A percentile compares a stretch with the other conserved stretches of the same genome.
Conservation (phyloP, 2,888 invertebrate genomes). For the Magallana nippona region DNA sequence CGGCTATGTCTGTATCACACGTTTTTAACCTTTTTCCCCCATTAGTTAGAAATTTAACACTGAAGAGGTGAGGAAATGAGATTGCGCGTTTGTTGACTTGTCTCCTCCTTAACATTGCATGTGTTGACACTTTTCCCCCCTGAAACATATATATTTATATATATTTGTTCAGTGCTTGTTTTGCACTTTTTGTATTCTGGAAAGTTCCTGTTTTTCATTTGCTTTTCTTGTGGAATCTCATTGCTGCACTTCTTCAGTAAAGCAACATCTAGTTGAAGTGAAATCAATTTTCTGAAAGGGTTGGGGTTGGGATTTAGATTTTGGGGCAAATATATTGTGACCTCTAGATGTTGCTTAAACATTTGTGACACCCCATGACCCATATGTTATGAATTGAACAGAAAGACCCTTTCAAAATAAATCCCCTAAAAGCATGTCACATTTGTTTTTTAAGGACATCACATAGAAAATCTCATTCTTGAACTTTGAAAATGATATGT, state of each 20-base stretch:
- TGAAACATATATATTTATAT: background rate
- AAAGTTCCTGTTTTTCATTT: constrained; percentile 33
- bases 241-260: constrained; percentile 31
- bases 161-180: constrained; percentile 13
- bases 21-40: constrained; percentile 46
- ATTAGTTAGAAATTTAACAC: constrained; percentile 43
- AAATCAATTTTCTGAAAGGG: background rate
- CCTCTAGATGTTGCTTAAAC: constrained; percentile 32
- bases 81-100: constrained; percentile 18
- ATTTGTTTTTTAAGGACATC: constrained; percentile 24
- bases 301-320: background rate
- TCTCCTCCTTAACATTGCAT: constrained; percentile 22
- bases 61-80: constrained; percentile 33
- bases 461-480: background rate
- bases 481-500: background rate
- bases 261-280: background rate
- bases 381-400: background rate
- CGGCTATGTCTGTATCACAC: constrained; percentile 68
- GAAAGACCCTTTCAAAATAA: background rate
- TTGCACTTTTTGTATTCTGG: constrained; percentile 16
- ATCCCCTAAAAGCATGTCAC: constrained; percentile 7
- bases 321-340: background rate
- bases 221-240: constrained; percentile 32
- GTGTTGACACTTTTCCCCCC: background rate
- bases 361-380: constrained; percentile 6